Evolutionary conservation across 2,797 vertebrate genomes (phyloP), one percentile per base, ranked within the genome.

Genomic region (Enteromius unitaeniatus): DNA sequence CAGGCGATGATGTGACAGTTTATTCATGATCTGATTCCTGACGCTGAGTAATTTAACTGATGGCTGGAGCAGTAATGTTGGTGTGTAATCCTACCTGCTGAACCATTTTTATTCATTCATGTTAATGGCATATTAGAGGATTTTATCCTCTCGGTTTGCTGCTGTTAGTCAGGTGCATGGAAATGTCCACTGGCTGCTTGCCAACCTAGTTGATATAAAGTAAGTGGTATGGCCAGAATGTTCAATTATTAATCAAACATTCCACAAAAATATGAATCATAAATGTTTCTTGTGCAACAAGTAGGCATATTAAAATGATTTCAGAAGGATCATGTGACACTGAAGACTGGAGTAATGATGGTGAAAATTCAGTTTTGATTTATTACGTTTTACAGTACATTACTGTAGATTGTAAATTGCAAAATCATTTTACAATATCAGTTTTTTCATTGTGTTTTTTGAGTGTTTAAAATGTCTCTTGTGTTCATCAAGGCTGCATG

Each of bases 1-100:
- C 80, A 82, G 74, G 60, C 76, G 80, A 81, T 89, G 62, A 81
- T 79, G 70, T 88, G 83, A 85, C 73, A 55, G 76, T 84, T 86
- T 84, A 88, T 88, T 88, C 75, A 87, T 85, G 80, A 86, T 87
- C 68, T 86, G 81, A 83, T 47, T 68, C 17, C 77, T 81, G 78
- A 84, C 31, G 47, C 82, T 31, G 69, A 47, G 84, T 87, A 60
- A 88, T 89, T 90, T 88, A 47, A 77, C 84, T 86, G 87, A 88
- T 88, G 87, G 72, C 82, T 69, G 4, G 67, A 69, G 55, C 53
- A 80, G 79, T 79, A 73, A 60, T 64, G 74, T 75, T 73, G 70
- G 49, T 40, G 31, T 53, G 68, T 87, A 88, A 90, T 89, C 81
- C 81, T 76, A 83, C 67, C 76, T 76, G 83, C 64, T 62, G 62